Evolutionary conservation across 2,888 invertebrate species (phyloP).

Genomic region (Cheiracanthium punctorium): DNA sequence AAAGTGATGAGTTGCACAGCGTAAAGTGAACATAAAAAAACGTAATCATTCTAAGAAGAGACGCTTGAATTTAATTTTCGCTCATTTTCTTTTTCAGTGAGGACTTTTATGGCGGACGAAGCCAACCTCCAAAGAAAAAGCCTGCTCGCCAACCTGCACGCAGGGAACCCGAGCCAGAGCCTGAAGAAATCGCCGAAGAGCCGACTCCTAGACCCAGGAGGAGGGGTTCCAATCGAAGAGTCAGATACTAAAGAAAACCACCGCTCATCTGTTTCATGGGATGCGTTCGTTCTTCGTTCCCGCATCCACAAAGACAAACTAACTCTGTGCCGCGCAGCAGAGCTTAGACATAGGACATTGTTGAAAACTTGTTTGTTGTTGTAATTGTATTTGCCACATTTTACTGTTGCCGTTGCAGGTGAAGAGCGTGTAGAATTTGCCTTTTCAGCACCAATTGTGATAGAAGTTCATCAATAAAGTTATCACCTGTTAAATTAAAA

Average conservation of each 20-base stretch:
- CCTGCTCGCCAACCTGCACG: constrained; percentile 43
- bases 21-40: too few species aligned
- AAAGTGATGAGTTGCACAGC: too few species aligned
- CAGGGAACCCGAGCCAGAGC: constrained; percentile 19
- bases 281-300: too few species aligned
- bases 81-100: constrained; percentile 34
- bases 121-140: constrained; percentile 31
- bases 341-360: neutral
- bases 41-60: too few species aligned
- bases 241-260: constrained; percentile 23
- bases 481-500: neutral
- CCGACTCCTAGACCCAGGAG: constrained; percentile 43
- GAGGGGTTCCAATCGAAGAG: constrained; percentile 33
- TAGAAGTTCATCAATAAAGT: neutral
- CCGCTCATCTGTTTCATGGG: neutral
- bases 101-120: constrained; percentile 43
- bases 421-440: neutral
- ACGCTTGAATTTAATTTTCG: too few species aligned
- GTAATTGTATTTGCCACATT: neutral
- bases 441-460: neutral
- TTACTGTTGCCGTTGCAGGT: neutral
- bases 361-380: neutral
- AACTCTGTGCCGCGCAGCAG: neutral
- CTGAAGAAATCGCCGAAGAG: constrained; percentile 26
- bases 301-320: too few species aligned